phyloP scores from a whole-genome alignment of 2,888 invertebrate genomes.

The Mythimna albipuncta region DNA sequence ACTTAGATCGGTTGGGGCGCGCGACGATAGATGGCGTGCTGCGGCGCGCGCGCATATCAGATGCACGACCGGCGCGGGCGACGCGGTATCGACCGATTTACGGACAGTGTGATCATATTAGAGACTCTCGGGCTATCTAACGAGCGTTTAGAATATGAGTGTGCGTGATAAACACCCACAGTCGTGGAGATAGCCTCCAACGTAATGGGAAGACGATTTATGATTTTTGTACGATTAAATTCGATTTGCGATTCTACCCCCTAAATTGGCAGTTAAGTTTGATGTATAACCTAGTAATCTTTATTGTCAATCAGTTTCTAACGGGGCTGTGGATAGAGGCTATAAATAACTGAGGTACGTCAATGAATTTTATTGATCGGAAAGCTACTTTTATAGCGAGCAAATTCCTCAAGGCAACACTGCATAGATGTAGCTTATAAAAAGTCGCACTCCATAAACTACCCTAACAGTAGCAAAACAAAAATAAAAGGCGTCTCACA shows the following conservation, averaged over 20 bases:
- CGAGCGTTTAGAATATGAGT: conserved; percentile 65
- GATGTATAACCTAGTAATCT: conserved; percentile 52
- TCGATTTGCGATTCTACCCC: conserved; percentile 53
- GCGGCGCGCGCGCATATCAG: conserved; percentile 79
- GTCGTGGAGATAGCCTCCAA: conserved; percentile 57
- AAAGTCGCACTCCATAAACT: conserved; percentile 45
- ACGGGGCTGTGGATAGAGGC: conserved; percentile 14
- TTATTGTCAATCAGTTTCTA: conserved; percentile 47
- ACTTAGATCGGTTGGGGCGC: conserved; percentile 83
- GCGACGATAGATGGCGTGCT: conserved; percentile 86
- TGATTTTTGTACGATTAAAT: conserved; percentile 53
- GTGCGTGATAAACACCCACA: conserved; percentile 60
- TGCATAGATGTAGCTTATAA: conserved; percentile 20
- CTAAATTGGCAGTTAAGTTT: conserved; percentile 54
- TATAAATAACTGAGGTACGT: conserved; percentile 21
- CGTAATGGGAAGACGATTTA: conserved; percentile 54
- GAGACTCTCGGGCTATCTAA: conserved; percentile 67
- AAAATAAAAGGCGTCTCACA: conserved; percentile 64
- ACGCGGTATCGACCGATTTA: conserved; percentile 72
- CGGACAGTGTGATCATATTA: conserved; percentile 70
- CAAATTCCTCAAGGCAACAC: conserved; percentile 4
- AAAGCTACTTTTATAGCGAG: conserved; percentile 4
- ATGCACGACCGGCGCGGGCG: conserved; percentile 80
- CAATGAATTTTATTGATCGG: conserved; percentile 18
- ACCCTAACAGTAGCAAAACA: conserved; percentile 42